Base-by-base conservation (phyloP, 2,113 vertebrate genomes). In the Ceyx melanurus region DNA sequence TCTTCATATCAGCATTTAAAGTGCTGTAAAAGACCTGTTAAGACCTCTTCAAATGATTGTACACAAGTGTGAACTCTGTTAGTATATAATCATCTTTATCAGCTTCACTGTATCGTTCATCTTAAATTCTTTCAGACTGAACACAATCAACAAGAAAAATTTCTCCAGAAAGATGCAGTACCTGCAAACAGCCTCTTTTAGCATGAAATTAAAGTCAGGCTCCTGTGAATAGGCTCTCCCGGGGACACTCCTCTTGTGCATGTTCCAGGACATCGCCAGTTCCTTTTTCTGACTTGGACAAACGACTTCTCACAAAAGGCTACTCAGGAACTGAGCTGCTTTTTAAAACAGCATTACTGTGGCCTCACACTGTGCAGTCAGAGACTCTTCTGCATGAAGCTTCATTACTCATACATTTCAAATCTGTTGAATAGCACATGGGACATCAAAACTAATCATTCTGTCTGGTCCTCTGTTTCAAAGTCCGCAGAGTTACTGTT, bases 111-210 rank as follows among this genome's bases (percentile, higher is more conserved):
- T 61, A 90, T 75, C 87, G 57, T 79, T 86, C 57, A 93, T 73
- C 90, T 96, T 72, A 96, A 94, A 96, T 91, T 93, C 74, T 88
- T 57, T 72, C 57, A 90, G 60, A 94, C 21, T 62, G 86, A 57
- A 89, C 26, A 89, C 42, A 87, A 90, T 57, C 84, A 88, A 82
- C 40, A 73, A 17, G 64, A 75, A 88, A 62, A 82, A 65, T 83
- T 87, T 92, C 54, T 92, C 58, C 70, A 91, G 92, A 93, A 82
- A 82, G 64, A 82, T 48, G 94, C 78, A 58, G 90, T 97, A 98
- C 98, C 98, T 98, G 97, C 42, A 93, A 91, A 93, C 75, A 70
- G 93, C 56, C 82, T 97, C 91, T 87, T 89, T 97, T 94, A 98
- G 98, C 92, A 96, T 97, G 92, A 96, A 84, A 90, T 78, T 96